Conservation (phyloP, 2,797 vertebrate species). For the Gallinago nigripennis region DNA sequence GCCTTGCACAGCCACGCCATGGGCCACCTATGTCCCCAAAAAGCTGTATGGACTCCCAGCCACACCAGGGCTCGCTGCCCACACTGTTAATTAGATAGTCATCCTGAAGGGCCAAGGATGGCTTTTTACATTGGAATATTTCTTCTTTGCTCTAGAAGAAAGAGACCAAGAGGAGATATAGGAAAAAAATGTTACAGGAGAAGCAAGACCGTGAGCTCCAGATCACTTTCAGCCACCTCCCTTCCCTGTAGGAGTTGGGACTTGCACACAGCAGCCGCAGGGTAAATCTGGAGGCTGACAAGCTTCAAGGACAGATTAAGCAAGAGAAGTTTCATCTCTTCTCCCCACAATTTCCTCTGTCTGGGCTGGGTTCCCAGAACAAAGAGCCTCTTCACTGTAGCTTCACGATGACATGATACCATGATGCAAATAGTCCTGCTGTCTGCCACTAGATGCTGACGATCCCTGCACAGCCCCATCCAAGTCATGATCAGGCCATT, state of each 20-base stretch:
- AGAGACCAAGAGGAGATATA: neutral
- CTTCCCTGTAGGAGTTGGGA: neutral
- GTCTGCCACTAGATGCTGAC: neutral
- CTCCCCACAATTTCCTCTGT: slow-evolving; percentile 8
- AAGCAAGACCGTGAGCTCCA: neutral
- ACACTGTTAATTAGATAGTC: neutral
- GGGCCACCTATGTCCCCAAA: accelerated
- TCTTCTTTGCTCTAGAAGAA: neutral
- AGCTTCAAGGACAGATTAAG: neutral
- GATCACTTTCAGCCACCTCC: accelerated
- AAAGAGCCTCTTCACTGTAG: neutral
- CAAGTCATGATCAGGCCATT: neutral
- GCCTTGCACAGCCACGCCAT: neutral
- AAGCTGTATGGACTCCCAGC: neutral
- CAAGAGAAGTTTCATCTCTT: slow-evolving; percentile 14
- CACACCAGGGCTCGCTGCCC: accelerated
- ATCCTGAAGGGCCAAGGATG: neutral
- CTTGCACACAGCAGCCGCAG: neutral
- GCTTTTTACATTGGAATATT: accelerated
- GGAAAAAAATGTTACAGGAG: neutral
- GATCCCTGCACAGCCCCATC: neutral
- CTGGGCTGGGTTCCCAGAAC: slow-evolving; percentile 18
- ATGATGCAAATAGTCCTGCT: neutral
- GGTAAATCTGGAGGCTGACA: neutral
- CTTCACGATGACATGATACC: neutral